Evolutionary conservation across 2,113 vertebrate species (phyloP), one percentile per base, ranked within the genome.

Genomic region (Tychaedon coryphoeus): DNA sequence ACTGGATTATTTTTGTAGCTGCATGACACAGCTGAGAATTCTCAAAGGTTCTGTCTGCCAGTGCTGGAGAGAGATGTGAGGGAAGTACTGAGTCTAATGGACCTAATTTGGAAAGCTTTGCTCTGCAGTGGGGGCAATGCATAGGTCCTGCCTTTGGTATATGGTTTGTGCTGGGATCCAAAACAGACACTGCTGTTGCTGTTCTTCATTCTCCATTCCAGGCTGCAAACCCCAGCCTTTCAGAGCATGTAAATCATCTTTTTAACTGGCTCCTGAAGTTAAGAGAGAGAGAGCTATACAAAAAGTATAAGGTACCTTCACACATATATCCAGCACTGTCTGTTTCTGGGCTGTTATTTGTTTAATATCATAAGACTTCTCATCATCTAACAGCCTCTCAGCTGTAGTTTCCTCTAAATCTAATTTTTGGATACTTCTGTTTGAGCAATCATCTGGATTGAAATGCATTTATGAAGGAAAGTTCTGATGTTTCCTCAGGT

Each of bases 1-100:
- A 36, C 77, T 73, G 71, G 51, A 43, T 96, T 94, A 69, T 66
- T 90, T 88, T 53, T 74, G 11, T 90, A 95, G 60, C 84, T 85
- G 28, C 74, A 8, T 94, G 92, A 72, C 61, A 74, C 28, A 77
- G 28, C 53, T 57, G 73, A 95, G 60, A 95, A 93, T 92, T 83
- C 65, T 76, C 40, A 47, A 42, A 87, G 50, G 43, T 92, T 92
- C 66, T 90, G 20, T 76, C 47, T 86, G 23, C 24, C 25, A 33
- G 18, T 78, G 45, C 60, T 86, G 19, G 25, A 70, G 25, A 69
- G 67, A 76, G 54, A 69, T 42, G 45, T 13, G 72, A 86, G 40
- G 25, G 50, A 60, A 58, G 42, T 62, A 28, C 11, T 65, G 43
- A 20, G 10, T 54, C 61, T 81, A 28, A 53, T 56, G 43, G 34